A percentile compares a stretch with the other conserved stretches of the same genome.
phyloP scores from a whole-genome alignment of 2,797 vertebrate genomes.

The Remorina albescens region DNA sequence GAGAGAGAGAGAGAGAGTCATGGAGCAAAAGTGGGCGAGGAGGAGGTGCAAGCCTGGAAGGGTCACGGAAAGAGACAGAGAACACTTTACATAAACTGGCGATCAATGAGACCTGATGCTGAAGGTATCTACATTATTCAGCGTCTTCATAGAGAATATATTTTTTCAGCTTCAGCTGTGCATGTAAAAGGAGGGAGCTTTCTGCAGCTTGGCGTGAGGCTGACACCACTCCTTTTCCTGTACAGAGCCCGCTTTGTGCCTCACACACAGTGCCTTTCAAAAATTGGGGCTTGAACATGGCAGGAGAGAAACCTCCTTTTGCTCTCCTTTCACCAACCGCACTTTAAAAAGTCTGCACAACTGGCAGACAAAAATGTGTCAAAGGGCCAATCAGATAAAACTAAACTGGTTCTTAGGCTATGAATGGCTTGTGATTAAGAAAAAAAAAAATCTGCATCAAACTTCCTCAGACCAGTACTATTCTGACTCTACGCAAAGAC shows the following conservation, averaged over 20 bases:
- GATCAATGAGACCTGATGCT: background rate
- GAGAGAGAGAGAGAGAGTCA: conserved; percentile 8
- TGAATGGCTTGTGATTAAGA: conserved; percentile 64
- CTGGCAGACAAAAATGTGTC: conserved; percentile 60
- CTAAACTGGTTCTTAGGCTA: conserved; percentile 44
- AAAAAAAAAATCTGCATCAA: conserved; percentile 31
- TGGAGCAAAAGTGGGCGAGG: background rate
- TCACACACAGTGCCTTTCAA: conserved; percentile 81
- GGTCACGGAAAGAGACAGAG: conserved; percentile 1
- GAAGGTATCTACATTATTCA: conserved; percentile 12
- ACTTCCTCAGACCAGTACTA: conserved; percentile 43
- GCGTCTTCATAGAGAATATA: conserved; percentile 2
- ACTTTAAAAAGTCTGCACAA: conserved; percentile 52
- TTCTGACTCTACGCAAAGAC: conserved; percentile 50
- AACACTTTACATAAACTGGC: conserved; percentile 9
- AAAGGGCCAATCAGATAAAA: conserved; percentile 72
- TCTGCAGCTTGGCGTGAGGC: conserved; percentile 71
- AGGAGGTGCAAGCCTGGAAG: conserved; percentile 31
- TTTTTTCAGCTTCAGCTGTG: conserved; percentile 44
- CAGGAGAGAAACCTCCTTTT: conserved; percentile 29
- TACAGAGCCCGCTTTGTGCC: conserved; percentile 85
- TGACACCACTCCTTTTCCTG: conserved; percentile 67
- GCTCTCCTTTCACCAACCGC: conserved; percentile 23
- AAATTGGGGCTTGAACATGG: conserved; percentile 46
- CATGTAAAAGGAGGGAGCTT: conserved; percentile 30